Percentiles rank a stretch among this genome's conserved stretches.
Conservation (phyloP, 2,797 vertebrate species). For the Chanos chanos region DNA sequence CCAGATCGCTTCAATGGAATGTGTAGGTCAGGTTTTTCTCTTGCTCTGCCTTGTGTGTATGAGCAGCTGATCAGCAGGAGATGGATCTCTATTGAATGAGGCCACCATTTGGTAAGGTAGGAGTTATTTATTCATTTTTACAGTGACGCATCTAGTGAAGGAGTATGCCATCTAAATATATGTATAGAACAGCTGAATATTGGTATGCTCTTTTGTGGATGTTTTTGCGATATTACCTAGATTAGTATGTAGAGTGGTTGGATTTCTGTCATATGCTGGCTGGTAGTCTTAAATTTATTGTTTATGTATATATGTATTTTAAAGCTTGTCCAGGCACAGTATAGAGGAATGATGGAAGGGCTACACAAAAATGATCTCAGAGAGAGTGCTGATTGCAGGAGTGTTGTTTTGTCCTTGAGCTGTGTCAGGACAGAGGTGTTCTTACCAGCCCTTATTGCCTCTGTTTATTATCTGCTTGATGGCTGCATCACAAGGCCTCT, state of each 20-base stretch:
- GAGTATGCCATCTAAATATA: conserved; percentile 25
- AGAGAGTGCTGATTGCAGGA: too few species aligned
- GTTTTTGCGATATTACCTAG: too few species aligned
- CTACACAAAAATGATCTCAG: too few species aligned
- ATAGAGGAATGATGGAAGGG: too few species aligned
- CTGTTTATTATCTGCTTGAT: conserved; percentile 32
- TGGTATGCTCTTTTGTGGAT: too few species aligned
- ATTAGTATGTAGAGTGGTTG: too few species aligned
- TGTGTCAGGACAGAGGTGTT: too few species aligned
- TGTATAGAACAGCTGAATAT: conserved; percentile 32
- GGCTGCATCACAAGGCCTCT: conserved; percentile 23
- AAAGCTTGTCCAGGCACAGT: too few species aligned
- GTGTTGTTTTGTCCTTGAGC: too few species aligned
- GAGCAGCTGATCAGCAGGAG: conserved; percentile 24
- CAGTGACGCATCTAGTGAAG: conserved; percentile 22
- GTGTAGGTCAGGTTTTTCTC: conserved; percentile 29
- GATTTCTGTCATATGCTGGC: too few species aligned
- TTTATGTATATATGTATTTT: too few species aligned
- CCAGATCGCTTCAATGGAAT: conserved; percentile 41
- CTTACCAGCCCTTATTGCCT: conserved; percentile 33
- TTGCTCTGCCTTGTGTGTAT: not conserved
- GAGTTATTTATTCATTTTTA: conserved; percentile 12
- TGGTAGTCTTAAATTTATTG: too few species aligned
- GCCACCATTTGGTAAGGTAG: conserved; percentile 40
- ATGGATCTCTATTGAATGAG: conserved; percentile 30